These are phyloP conservation scores for Stegophylla sp. DNA, from an alignment of 2,888 invertebrate species.

Conservation along the genomic window DNA sequence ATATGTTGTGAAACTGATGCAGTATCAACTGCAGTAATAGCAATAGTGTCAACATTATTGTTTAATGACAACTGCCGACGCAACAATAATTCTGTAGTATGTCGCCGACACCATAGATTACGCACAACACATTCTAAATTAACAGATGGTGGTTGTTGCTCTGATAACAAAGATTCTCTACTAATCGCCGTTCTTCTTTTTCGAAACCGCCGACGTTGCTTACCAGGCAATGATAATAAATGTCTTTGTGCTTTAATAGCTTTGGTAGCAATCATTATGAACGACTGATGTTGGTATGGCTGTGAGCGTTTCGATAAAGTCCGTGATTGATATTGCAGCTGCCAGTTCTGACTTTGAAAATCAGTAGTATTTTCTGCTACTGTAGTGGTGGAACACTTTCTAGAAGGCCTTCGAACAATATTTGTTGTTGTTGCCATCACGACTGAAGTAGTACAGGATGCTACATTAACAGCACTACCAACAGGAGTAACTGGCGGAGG, in stretches of 20 bases:
- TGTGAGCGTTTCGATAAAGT: background rate
- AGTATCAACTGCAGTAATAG: background rate
- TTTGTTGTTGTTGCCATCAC: conserved; percentile 27
- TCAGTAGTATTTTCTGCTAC: background rate
- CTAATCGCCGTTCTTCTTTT: background rate
- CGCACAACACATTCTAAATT: conserved; percentile 27
- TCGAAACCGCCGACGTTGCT: background rate
- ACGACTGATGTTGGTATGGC: conserved; percentile 26
- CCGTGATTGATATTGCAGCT: background rate
- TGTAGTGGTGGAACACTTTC: conserved; percentile 31
- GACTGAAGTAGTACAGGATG: background rate
- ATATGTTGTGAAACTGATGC: background rate
- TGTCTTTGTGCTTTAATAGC: background rate
- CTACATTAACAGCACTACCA: background rate
- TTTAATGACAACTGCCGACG: background rate
- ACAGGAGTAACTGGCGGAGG: background rate
- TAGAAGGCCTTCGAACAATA: conserved; percentile 7
- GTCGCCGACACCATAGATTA: conserved; percentile 24
- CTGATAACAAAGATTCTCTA: background rate
- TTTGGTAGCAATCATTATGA: conserved; percentile 25
- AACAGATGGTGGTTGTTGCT: background rate
- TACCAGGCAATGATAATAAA: background rate
- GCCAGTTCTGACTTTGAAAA: background rate
- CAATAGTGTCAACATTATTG: background rate
- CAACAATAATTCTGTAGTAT: conserved; percentile 16